Evolutionary conservation across 30 jellyfish, hydroid and myxozoan species (phyloP).

Genomic region (Haliclystus octoradiatus): DNA sequence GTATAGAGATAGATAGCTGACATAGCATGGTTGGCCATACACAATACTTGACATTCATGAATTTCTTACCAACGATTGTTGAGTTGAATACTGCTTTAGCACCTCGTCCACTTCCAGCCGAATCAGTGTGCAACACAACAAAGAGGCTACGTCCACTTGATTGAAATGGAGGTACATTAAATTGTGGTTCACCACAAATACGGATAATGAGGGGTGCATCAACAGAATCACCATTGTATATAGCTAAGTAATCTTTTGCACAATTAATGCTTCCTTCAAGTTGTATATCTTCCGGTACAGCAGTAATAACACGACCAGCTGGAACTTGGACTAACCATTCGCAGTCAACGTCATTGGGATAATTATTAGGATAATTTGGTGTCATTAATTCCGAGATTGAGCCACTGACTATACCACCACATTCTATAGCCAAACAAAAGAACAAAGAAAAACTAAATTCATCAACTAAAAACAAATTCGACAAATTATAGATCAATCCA

Average conservation of each 20-base stretch:
- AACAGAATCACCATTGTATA: conserved; percentile 37
- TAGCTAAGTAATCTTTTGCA: conserved; percentile 23
- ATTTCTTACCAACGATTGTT: conserved; percentile 15
- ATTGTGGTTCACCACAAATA: too few relatives aligned
- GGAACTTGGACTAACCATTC: conserved; percentile 44
- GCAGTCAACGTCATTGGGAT: conserved; percentile 47
- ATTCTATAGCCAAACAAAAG: conserved; percentile 39
- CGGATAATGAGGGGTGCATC: conserved; percentile 29
- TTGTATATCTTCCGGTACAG: conserved; percentile 15
- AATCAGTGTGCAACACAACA: conserved; percentile 28
- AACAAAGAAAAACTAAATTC: not conserved
- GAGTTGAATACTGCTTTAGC: conserved; percentile 21
- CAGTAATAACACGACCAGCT: conserved; percentile 24
- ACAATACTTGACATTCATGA: not conserved
- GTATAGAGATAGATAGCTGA: not conserved
- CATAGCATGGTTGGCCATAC: not conserved
- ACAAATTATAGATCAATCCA: too few relatives aligned
- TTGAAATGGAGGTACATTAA: too few relatives aligned
- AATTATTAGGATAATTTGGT: conserved; percentile 27
- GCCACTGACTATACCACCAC: conserved; percentile 50
- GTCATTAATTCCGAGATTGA: conserved; percentile 27
- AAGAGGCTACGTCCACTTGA: too few relatives aligned
- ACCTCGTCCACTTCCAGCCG: conserved; percentile 35
- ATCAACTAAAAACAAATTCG: not conserved
- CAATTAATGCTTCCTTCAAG: conserved; percentile 33